Base-by-base conservation (phyloP, 1,140 invertebrate species). In the Drosophila trapezifrons region DNA sequence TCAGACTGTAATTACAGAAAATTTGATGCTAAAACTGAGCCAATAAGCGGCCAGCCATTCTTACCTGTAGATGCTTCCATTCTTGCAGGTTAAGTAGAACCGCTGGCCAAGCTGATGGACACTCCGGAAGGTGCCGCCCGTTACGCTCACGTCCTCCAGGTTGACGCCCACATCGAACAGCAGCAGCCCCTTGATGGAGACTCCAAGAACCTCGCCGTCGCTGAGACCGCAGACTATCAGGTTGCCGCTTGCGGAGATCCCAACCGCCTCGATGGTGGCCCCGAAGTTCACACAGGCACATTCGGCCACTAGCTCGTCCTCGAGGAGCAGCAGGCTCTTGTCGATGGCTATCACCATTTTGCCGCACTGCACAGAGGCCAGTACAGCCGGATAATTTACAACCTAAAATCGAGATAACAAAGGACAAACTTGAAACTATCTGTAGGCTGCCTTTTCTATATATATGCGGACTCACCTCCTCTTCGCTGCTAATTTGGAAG, bases 181-280 rank as follows among this genome's bases (percentile, higher is more conserved):
- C 7, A 83, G 57, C 43, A 84, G 13, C 0, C 91, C 91, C 55
- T 91, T 91, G 3, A 91, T 80, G 40, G 66, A 90, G 5, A 92
- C 80, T 0, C 91, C 91, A 58, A 92, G 87, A 4, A 92, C 83
- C 46, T 91, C 82, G 27, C 91, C 91, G 46, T 92, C 81, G n/a
- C 60, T 73, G 0, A 92, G 65, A 0, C 79, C 90, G 38, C 91
- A 92, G 0, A 92, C 72, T 55, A 92, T 91, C 4, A 92, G 51
- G 46, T 91, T 84, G 2, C 91, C 91, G 10, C 70, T 80, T 35
- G 69, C 42, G 3, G 91, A 91, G 7, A 91, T 86, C 25, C 73
- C 73, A 18, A 92, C 57, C 3, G 74, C 78, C 77, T 92, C 90
- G 13, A 92, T 92, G 9, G 85, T 35, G 0, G 89, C 49, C 20